These are phyloP conservation scores for Flexamia atlantica DNA, from an alignment of 2,888 invertebrate species.

Conservation along the genomic window DNA sequence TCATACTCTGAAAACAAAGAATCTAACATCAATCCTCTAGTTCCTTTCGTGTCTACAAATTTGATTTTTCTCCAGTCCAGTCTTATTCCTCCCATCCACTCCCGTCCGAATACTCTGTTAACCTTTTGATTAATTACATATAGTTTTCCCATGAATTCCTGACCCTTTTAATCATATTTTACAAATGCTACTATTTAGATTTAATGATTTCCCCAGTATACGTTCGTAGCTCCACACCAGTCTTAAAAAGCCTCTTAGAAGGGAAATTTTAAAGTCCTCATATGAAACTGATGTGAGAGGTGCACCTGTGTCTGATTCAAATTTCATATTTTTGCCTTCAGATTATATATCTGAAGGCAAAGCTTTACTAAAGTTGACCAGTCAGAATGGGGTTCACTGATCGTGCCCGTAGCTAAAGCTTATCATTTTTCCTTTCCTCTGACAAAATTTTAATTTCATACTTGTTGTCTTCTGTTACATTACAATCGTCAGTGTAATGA, in stretches of 20 bases:
- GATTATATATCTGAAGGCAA: no score
- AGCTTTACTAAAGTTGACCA: no score
- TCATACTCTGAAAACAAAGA: background rate
- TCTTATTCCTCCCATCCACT: conserved; percentile 61
- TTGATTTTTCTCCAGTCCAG: conserved; percentile 55
- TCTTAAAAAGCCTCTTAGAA: conserved; percentile 54
- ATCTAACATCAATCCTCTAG: conserved; percentile 62
- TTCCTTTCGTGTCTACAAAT: conserved; percentile 36
- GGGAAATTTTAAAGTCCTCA: conserved; percentile 18
- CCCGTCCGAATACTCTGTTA: conserved; percentile 61
- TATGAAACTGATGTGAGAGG: conserved; percentile 56
- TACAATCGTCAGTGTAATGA: no score
- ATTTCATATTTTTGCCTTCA: background rate
- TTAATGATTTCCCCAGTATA: conserved; percentile 54
- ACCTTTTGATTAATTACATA: background rate
- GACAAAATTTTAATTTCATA: no score
- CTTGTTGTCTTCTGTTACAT: no score
- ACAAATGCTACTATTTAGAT: conserved; percentile 29
- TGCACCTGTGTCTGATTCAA: conserved; percentile 64
- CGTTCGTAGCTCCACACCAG: conserved; percentile 5
- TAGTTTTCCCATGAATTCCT: conserved; percentile 41
- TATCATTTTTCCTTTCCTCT: no score
- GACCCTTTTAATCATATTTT: conserved; percentile 6
- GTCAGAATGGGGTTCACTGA: no score
- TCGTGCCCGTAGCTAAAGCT: no score